Evolutionary conservation across 1,140 invertebrate species (phyloP).

Genomic region (fruit fly (Drosophila melanogaster)): DNA sequence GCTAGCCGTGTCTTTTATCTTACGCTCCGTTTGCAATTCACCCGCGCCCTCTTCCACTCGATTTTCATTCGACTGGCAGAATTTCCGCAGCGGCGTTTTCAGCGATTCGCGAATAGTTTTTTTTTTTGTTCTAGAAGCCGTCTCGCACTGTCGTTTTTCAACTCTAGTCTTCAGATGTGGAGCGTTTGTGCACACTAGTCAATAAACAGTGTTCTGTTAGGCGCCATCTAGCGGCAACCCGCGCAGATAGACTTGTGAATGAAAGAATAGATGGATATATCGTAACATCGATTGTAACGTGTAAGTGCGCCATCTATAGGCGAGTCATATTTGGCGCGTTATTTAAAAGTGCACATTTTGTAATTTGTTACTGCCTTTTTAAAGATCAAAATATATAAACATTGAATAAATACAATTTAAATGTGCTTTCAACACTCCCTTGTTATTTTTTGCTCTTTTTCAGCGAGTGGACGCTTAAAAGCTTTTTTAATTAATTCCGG

Average conservation of each 20-base stretch:
- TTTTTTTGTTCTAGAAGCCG: conserved; percentile 31
- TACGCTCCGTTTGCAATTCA: conserved; percentile 34
- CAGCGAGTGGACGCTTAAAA: conserved; percentile 15
- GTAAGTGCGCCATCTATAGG: not conserved
- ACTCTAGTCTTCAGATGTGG: too few species aligned
- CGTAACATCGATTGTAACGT: too few species aligned
- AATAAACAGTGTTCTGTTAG: too few species aligned
- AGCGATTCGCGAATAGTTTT: conserved; percentile 28
- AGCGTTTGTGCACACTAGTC: too few species aligned
- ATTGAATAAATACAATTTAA: not conserved
- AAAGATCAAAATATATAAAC: conserved; percentile 6
- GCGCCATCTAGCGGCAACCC: too few species aligned
- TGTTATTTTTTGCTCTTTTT: not conserved
- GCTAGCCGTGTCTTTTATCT: conserved; percentile 59
- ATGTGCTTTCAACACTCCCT: not conserved
- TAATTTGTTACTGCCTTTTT: not conserved
- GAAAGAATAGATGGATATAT: too few species aligned
- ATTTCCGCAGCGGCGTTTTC: conserved; percentile 38
- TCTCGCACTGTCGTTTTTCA: not conserved
- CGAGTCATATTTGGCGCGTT: not conserved
- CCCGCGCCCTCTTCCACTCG: conserved; percentile 43
- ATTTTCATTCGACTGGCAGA: conserved; percentile 46
- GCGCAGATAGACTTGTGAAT: too few species aligned
- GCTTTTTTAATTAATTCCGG: conserved; percentile 49
- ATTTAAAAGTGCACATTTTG: not conserved